These are phyloP conservation scores for Hartigia nigra DNA, from an alignment of 2,888 invertebrate genomes.

Conservation along the genomic window DNA sequence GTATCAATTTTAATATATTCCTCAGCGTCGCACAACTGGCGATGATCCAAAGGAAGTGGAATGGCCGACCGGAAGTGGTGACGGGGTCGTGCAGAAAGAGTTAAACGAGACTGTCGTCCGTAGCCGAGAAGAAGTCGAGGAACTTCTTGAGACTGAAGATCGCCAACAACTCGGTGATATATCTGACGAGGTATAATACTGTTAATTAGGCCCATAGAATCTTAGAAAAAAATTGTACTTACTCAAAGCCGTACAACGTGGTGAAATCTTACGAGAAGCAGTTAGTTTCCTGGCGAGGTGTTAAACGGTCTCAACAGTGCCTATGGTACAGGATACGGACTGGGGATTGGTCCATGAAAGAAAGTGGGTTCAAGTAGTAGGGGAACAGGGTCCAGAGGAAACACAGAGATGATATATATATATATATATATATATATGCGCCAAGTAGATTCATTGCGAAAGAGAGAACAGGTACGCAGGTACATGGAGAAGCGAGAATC, in stretches of 20 bases:
- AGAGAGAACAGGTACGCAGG: conserved; percentile 21
- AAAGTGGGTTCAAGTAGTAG: conserved; percentile 11
- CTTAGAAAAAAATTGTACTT: not conserved
- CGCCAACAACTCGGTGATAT: conserved; percentile 85
- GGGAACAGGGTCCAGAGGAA: conserved; percentile 8
- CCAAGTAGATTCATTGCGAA: conserved; percentile 22
- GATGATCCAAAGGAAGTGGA: conserved; percentile 62
- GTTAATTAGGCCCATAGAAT: conserved; percentile 17
- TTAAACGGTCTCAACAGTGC: not conserved
- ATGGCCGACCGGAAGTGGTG: conserved; percentile 62
- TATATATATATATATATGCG: conserved; percentile 11
- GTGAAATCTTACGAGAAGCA: conserved; percentile 1
- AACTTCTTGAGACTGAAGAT: conserved; percentile 86
- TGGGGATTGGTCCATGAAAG: not conserved
- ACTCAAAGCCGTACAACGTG: not conserved
- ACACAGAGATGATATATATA: conserved; percentile 5
- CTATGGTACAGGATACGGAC: not conserved
- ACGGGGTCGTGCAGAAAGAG: conserved; percentile 81
- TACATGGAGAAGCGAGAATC: not conserved
- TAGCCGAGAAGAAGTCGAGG: conserved; percentile 85
- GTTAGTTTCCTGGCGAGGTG: conserved; percentile 4
- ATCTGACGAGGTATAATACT: conserved; percentile 79
- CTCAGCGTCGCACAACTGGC: conserved; percentile 68
- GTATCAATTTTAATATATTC: conserved; percentile 28
- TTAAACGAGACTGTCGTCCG: conserved; percentile 82